Base-by-base conservation (phyloP, 2,797 vertebrate genomes). In the Neosilurus mollespiculum region DNA sequence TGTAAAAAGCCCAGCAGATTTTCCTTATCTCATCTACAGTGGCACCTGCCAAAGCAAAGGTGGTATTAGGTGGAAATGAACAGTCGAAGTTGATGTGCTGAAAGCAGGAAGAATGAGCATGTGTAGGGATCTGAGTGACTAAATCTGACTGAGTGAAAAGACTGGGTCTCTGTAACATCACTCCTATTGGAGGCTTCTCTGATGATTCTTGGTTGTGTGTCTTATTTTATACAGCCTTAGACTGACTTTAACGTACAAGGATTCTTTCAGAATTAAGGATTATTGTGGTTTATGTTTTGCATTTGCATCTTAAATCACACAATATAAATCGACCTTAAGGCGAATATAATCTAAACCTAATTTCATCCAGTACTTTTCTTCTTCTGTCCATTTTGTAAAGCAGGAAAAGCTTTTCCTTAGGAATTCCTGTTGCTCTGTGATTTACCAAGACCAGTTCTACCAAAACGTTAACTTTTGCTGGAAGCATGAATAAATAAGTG, bases 401-500 rank as follows among this genome's bases (percentile, higher is more conserved):
- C 66, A 12, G 22, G 14, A 18, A 9, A 37, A 18, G 15, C 0
- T 54, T 53, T n/a, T 64, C 12, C 34, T 62, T 16, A 9, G 65
- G 26, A 67, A 72, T 51, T 81, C n/a, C 37, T 43, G 54, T 43
- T 24, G 53, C 69, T 53, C 12, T 34, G 24, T 65, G 61, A 75
- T 75, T 65, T 65, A 75, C 16, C 16, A 4, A 22, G 61, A 75
- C 61, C 34, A 71, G 16, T 54, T 34, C 30, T 58, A 53, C 79
- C 79, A 62, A 81, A 80, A 64, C 62, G 61, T 65, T 65, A 71
- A 20, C 69, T 75, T 84, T 78, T 66, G 37, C 78, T 67, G 9
- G 53, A 56, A 72, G 49, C 61, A 26, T 37, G 43, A 73, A 82
- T 49, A 81, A 30, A 64, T 81, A 51, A 51, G 18, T 43, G 53